Percentiles rank a stretch among this genome's conserved stretches.
Conservation (phyloP, 2,888 invertebrate species). For the Philhelius pedissequus region DNA sequence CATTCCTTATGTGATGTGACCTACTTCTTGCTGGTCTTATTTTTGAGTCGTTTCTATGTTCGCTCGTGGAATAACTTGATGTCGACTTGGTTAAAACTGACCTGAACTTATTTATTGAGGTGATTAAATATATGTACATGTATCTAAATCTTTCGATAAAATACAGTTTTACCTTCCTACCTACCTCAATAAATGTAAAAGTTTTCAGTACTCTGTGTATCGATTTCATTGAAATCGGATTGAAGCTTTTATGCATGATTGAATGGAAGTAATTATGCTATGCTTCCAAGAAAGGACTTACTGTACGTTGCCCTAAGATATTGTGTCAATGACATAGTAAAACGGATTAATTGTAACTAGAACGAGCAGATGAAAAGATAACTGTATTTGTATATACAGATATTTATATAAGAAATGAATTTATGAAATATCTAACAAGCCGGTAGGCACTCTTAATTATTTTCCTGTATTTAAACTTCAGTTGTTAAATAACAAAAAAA, state of each 20-base stretch:
- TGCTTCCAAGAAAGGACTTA: background rate
- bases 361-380: background rate
- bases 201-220: background rate
- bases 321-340: background rate
- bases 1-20: background rate
- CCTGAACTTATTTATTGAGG: slow-evolving; percentile 31
- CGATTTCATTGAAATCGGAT: slow-evolving; percentile 27
- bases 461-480: no score
- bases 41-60: background rate
- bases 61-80: background rate
- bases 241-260: slow-evolving; percentile 32
- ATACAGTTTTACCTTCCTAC: no score
- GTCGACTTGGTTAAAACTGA: slow-evolving; percentile 41
- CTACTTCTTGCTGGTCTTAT: background rate
- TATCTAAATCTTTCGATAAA: background rate
- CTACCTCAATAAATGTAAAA: no score
- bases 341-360: background rate
- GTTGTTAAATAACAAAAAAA: no score
- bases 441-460: no score
- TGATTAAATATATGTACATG: slow-evolving; percentile 13
- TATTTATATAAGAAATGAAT: no score
- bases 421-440: no score
- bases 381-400: no score
- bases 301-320: background rate
- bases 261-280: background rate